phyloP scores from a whole-genome alignment of 2,888 invertebrate genomes.

The Tetrapedia diversipes region DNA sequence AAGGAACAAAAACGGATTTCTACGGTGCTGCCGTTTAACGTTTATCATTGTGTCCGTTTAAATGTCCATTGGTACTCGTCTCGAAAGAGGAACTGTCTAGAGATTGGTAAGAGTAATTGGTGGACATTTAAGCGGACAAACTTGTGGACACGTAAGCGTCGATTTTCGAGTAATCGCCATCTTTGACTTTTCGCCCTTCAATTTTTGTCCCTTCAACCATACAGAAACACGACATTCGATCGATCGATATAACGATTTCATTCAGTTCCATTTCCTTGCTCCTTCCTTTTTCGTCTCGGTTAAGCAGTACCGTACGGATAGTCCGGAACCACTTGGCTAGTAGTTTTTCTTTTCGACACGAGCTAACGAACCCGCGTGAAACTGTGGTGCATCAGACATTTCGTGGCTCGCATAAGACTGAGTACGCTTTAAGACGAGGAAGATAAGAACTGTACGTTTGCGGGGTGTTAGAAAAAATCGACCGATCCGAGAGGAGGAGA shows the following conservation, averaged over 20 bases:
- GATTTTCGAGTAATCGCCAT: neutral
- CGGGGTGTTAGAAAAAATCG: neutral
- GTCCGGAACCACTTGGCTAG: constrained; percentile 2
- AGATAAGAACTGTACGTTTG: constrained; percentile 24
- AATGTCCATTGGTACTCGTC: too few species aligned
- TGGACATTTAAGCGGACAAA: too few species aligned
- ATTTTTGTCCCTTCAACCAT: neutral
- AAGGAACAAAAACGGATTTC: too few species aligned
- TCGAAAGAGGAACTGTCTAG: too few species aligned
- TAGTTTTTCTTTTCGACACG: constrained; percentile 19
- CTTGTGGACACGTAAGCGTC: too few species aligned
- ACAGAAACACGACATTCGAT: constrained; percentile 5
- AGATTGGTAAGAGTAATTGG: too few species aligned
- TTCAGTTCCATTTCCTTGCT: neutral
- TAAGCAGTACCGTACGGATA: neutral
- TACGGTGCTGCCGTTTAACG: too few species aligned
- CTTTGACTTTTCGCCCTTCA: neutral
- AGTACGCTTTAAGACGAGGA: constrained; percentile 42
- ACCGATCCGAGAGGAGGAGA: neutral
- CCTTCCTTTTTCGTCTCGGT: constrained; percentile 15
- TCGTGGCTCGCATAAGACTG: constrained; percentile 61
- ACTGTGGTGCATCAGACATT: constrained; percentile 44
- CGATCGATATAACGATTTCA: constrained; percentile 9
- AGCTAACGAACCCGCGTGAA: constrained; percentile 51
- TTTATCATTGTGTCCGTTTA: too few species aligned